Evolutionary conservation across 2,113 vertebrate species (phyloP), one percentile per base, ranked within the genome.

Genomic region (Theristicus caerulescens): DNA sequence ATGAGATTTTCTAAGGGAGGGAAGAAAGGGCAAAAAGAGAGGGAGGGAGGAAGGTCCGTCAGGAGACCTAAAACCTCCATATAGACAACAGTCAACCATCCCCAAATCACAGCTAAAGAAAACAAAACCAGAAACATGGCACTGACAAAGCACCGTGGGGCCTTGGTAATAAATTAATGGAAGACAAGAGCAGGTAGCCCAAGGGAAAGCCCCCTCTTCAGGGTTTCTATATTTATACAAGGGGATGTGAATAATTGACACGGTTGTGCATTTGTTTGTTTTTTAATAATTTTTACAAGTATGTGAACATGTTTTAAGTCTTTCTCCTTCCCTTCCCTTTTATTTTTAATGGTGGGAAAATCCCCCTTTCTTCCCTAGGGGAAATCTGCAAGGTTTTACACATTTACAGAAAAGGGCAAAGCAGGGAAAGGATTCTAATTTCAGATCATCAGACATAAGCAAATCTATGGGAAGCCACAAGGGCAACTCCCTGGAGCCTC

Each of bases 311-410:
- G 67, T 64, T 93, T 95, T 88, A 84, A 96, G 84, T 93, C 87
- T 36, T 87, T 87, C 73, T 73, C 81, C 73, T 93, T 93, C 77
- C 64, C 65, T 64, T 81, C 25, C 36, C 81, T 96, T 92, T 92
- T 59, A 89, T 76, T 94, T 84, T 66, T 93, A 96, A 97, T 31
- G 81, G 81, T 94, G 93, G 91, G 95, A 91, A 97, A 97, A 94
- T 93, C 95, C 94, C 93, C 86, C 34, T 85, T 54, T 85, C 74
- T 94, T 38, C 84, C 94, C 89, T 58, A 51, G 13, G 86, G 95
- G 66, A 20, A 85, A 93, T 77, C 58, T 87, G 84, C 94, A 95
- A 88, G 93, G 96, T 91, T 80, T 86, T 85, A 91, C 93, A 82
- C 32, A 64, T 85, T 94, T 82, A 55, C 59, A 85, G 93, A 61